A percentile compares a stretch with the other conserved stretches of the same genome.
Conservation (phyloP, 2,113 vertebrate genomes). For the Rhombomys opimus region DNA sequence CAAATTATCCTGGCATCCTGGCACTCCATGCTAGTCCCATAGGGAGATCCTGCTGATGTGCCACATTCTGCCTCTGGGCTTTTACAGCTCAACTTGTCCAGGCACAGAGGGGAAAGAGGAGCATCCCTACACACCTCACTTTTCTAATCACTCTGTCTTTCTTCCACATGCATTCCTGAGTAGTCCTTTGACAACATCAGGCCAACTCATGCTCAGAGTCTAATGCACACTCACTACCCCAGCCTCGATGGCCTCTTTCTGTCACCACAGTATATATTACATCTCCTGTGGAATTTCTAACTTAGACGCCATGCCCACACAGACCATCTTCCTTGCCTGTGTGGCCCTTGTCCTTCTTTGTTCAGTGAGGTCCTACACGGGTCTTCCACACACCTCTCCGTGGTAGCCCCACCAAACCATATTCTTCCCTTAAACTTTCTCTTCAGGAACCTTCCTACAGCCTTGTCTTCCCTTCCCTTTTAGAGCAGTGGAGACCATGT, state of each 20-base stretch:
- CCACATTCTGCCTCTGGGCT: background rate
- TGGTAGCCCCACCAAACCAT: background rate
- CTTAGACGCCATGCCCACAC: accelerated
- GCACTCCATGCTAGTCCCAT: accelerated
- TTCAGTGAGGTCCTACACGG: background rate
- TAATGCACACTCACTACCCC: accelerated
- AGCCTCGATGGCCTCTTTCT: accelerated
- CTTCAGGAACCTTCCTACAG: accelerated
- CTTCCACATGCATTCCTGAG: too few species aligned
- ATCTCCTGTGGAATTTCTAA: accelerated
- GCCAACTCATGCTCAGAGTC: background rate
- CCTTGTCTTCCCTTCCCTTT: background rate
- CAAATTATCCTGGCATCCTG: accelerated
- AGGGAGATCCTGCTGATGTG: accelerated
- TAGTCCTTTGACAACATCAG: background rate
- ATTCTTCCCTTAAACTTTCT: background rate
- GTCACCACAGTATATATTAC: accelerated
- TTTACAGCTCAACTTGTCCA: background rate
- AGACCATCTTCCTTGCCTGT: accelerated
- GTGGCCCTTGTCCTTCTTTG: background rate
- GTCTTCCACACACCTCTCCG: background rate
- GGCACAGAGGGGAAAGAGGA: accelerated
- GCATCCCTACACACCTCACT: background rate
- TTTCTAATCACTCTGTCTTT: accelerated
- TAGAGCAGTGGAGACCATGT: accelerated